Evolutionary conservation across 2,888 invertebrate species (phyloP).

Genomic region (Cynaeus angustus): DNA sequence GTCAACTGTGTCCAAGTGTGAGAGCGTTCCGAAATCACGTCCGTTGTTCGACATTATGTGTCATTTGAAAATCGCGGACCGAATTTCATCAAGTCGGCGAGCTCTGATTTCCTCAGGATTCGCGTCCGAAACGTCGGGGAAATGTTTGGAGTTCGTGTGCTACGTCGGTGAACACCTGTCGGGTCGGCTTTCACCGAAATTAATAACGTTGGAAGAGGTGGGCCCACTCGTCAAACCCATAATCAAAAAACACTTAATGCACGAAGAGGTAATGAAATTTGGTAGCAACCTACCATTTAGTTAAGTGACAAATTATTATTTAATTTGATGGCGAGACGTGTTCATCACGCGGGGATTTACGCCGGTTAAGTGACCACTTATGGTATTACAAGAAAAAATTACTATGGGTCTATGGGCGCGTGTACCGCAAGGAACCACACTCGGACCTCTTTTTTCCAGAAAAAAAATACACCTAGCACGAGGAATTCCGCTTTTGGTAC

Average conservation of each 20-base stretch:
- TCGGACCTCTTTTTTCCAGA: too few species aligned
- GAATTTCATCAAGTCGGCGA: constrained; percentile 34
- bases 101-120: constrained; percentile 7
- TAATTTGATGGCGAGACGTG: constrained; percentile 51
- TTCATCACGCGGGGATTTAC: constrained; percentile 39
- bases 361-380: constrained; percentile 1
- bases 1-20: constrained; percentile 49
- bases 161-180: constrained; percentile 27
- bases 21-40: constrained; percentile 47
- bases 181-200: constrained; percentile 42
- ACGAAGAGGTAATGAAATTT: constrained; percentile 50
- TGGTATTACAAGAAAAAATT: constrained; percentile 1
- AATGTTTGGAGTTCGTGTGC: constrained; percentile 1
- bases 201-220: constrained; percentile 50
- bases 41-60: constrained; percentile 47
- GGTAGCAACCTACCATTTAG: constrained; percentile 51
- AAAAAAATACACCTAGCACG: too few species aligned
- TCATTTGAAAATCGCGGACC: constrained; percentile 39
- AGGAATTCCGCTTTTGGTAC: too few species aligned
- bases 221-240: constrained; percentile 51
- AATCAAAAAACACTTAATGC: constrained; percentile 53
- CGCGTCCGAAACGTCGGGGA: background rate
- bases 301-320: constrained; percentile 53
- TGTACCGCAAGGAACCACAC: too few species aligned
- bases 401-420: too few species aligned